Evolutionary conservation across 2,888 invertebrate genomes (phyloP), one percentile per base, ranked within the genome.

Genomic region (Lydus trimaculatus): DNA sequence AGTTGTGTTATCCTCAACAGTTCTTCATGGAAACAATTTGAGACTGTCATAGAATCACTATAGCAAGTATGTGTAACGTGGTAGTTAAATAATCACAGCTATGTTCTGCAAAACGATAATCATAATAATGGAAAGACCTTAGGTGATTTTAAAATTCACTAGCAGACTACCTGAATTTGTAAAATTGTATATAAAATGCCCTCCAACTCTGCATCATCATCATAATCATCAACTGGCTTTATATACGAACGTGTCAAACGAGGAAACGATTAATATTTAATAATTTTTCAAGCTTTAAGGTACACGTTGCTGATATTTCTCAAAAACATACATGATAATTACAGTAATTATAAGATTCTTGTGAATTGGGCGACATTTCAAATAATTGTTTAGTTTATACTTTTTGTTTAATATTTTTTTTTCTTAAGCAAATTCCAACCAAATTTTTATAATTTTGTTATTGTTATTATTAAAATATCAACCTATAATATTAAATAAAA

Each of bases 81-180:
- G 80, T 80, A 80, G 80, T 80, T 80, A 80, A 79, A 78, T 78
- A 79, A 80, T 80, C 79, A 79, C 73, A 39, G 66, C 75, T 75
- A 77, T 77, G 76, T 79, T 78, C 78, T 78, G 77, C 77, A 69
- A 75, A 74, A 78, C 75, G 76, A 73, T 76, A 74, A 74, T 61
- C 48, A 61, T 62, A 52, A 73, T 73, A 75, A 75, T 72, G 72
- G 75, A 69, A 76, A 75, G 75, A 73, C 75, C 78, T 62, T 69
- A 72, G 78, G 77, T 76, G 76, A 73, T 73, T 73, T 72, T 72
- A 66, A 23, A n/a, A 8, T 8, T 8, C 33, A 43, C 43, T 75
- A 75, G 76, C 74, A 75, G 72, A 77, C 79, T 79, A 79, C 79
- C 79, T 79, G 79, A 78, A 76, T 79, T 79, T 68, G 72, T 76